A percentile compares a stretch with the other conserved stretches of the same genome.
Evolutionary conservation across 2,888 invertebrate genomes (phyloP).

Genomic region (Caenorhabditis sulstoni): DNA sequence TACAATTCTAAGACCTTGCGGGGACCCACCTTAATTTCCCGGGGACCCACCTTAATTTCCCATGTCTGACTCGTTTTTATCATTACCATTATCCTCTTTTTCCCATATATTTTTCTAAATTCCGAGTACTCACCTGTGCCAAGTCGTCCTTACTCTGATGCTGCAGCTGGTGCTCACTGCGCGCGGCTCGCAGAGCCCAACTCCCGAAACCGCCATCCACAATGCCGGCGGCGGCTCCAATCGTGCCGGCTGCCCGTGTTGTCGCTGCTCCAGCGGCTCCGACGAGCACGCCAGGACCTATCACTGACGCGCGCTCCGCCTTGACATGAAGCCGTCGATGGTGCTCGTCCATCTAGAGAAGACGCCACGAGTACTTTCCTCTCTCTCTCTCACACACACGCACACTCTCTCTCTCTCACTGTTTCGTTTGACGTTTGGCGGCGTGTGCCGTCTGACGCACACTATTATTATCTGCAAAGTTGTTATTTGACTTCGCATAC

Average conservation of each 20-base stretch:
- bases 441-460: constrained; percentile 50
- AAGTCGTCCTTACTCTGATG: constrained; percentile 37
- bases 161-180: constrained; percentile 51
- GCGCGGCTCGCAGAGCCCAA: constrained; percentile 47
- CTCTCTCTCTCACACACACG: no score
- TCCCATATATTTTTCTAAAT: no score
- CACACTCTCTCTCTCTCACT: constrained; percentile 1
- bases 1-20: no score
- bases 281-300: constrained; percentile 1
- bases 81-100: no score
- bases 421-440: constrained; percentile 40
- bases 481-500: no score
- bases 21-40: no score
- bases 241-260: not conserved
- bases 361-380: constrained; percentile 5
- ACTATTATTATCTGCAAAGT: constrained; percentile 50
- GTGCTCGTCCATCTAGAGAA: constrained; percentile 40
- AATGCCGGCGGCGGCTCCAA: constrained; percentile 13
- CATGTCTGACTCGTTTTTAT: no score
- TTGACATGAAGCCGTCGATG: constrained; percentile 43
- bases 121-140: constrained; percentile 19
- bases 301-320: constrained; percentile 47
- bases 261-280: not conserved
- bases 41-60: no score
- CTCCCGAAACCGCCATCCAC: constrained; percentile 39